Evolutionary conservation across 1,140 invertebrate genomes (phyloP), one percentile per base, ranked within the genome.

Genomic region (Steinernema feltiae): DNA sequence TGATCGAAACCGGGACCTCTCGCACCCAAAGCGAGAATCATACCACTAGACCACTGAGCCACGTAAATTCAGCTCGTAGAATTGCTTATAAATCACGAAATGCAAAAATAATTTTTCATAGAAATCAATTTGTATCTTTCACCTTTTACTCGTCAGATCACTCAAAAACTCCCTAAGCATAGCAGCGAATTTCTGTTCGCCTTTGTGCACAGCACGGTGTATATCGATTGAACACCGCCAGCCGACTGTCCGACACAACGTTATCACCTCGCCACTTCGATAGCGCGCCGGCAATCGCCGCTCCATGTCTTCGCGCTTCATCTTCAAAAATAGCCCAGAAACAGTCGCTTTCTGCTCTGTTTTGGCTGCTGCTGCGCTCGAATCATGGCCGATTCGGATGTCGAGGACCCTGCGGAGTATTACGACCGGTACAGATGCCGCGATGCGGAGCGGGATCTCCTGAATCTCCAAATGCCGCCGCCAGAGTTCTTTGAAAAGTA

Each of bases 1-100:
- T 70, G 78, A 82, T 82, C 77, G 82, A 82, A 82, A 76, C 82
- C 81, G 82, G 81, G 81, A 74, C 81, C 81, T 82, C 81, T 82
- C 81, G 81, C 81, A 82, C 81, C 81, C 81, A 84, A 82, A 82
- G 81, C 81, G 81, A 82, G 81, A 82, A 82, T 82, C 81, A 82
- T 82, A 82, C 82, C 81, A 83, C 81, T 82, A 82, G 81, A 82
- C 81, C 82, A 82, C 18, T 41, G 35, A 41, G 35, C 35, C 35
- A 41, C 35, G n/a, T n/a, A n/a, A n/a, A n/a, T n/a, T n/a, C n/a
- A n/a, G n/a, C n/a, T n/a, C n/a, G n/a, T n/a, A n/a, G n/a, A n/a
- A n/a, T n/a, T n/a, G n/a, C n/a, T n/a, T n/a, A n/a, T n/a, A n/a
- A n/a, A n/a, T n/a, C n/a, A n/a, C n/a, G n/a, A n/a, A n/a, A n/a